These are phyloP conservation scores for Anguilla pacifica DNA, from an alignment of 2,797 vertebrate genomes.

Conservation along the genomic window DNA sequence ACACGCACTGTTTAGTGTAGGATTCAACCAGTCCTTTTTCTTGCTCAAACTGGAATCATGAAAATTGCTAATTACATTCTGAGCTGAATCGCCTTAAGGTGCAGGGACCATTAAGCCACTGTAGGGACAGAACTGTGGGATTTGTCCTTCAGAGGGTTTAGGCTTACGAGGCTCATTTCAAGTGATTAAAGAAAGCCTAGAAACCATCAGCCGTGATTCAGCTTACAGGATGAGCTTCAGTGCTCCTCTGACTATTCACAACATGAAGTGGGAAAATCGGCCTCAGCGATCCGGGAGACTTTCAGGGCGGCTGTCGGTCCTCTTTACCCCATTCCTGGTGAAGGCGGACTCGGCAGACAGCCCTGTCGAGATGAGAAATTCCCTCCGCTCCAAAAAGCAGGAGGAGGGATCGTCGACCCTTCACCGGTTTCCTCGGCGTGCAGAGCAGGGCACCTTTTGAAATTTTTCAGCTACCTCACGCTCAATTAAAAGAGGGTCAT, in stretches of 20 bases:
- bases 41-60: background rate
- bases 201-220: slow-evolving; percentile 51
- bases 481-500: slow-evolving; percentile 37
- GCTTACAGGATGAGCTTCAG: slow-evolving; percentile 50
- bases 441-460: slow-evolving; percentile 19
- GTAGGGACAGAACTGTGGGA: slow-evolving; percentile 54
- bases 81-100: slow-evolving; percentile 56
- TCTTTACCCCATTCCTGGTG: background rate
- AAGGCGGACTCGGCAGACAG: slow-evolving; percentile 7
- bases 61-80: slow-evolving; percentile 47
- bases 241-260: slow-evolving; percentile 26
- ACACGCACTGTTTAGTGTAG: background rate
- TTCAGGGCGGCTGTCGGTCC: slow-evolving; percentile 22
- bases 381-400: background rate
- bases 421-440: background rate
- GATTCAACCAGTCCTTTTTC: background rate
- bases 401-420: background rate
- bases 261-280: slow-evolving; percentile 9
- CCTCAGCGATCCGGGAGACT: background rate
- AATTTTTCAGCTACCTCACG: slow-evolving; percentile 22
- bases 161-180: slow-evolving; percentile 58
- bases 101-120: slow-evolving; percentile 56
- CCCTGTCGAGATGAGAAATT: slow-evolving; percentile 13
- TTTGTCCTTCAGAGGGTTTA: slow-evolving; percentile 53
- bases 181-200: slow-evolving; percentile 57